phyloP scores from a whole-genome alignment of 2,797 vertebrate genomes.

The Aphelocoma californica region DNA sequence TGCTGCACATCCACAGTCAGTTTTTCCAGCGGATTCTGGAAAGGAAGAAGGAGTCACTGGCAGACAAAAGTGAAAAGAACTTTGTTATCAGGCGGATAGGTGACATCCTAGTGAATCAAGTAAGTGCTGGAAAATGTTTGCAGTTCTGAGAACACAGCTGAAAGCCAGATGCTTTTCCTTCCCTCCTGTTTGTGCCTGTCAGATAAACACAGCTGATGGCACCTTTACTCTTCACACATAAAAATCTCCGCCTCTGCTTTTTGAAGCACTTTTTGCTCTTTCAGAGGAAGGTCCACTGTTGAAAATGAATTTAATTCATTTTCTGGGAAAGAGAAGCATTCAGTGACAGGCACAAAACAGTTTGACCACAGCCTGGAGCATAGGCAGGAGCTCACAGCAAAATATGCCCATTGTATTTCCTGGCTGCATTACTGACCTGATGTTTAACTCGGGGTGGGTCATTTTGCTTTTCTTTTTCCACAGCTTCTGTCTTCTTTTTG shows the following conservation, averaged over 20 bases:
- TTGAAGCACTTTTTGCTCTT: background rate
- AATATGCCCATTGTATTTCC: background rate
- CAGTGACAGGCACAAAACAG: background rate
- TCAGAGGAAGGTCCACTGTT: background rate
- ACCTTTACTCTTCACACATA: background rate
- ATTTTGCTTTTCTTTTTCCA: background rate
- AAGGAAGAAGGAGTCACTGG: slow-evolving; percentile 85
- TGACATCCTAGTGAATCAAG: slow-evolving; percentile 91
- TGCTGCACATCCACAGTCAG: slow-evolving; percentile 89
- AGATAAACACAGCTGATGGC: background rate
- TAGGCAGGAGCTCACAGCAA: background rate
- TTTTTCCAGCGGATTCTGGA: slow-evolving; percentile 91
- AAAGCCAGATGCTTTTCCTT: background rate
- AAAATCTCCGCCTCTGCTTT: background rate
- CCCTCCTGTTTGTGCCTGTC: background rate
- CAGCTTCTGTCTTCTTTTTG: background rate
- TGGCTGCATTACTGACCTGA: background rate
- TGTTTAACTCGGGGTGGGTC: background rate
- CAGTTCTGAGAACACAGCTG: background rate
- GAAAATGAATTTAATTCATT: background rate
- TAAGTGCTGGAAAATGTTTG: slow-evolving; percentile 62
- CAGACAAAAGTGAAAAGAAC: slow-evolving; percentile 80
- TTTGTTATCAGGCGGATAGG: slow-evolving; percentile 89
- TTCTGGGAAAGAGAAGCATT: background rate
- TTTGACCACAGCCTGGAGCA: background rate